Percentiles rank a stretch among this genome's conserved stretches.
Evolutionary conservation across 2,888 invertebrate species (phyloP).

Genomic region (Habrosyne pyritoides): DNA sequence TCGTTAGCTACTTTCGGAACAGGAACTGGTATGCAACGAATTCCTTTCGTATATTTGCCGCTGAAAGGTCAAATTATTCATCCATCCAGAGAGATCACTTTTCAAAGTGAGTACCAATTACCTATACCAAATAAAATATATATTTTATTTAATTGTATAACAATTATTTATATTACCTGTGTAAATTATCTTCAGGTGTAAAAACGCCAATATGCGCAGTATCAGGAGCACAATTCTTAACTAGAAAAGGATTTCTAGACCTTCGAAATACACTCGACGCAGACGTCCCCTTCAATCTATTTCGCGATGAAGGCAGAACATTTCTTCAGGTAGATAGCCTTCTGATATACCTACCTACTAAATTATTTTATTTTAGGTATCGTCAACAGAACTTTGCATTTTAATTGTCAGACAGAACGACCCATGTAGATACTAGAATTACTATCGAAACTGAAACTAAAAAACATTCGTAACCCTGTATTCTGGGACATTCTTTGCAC

Average conservation of each 20-base stretch:
- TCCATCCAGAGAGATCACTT: slow-evolving; percentile 93
- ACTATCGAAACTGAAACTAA: no score
- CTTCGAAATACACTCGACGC: slow-evolving; percentile 89
- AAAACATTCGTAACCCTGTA: no score
- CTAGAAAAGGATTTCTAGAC: slow-evolving; percentile 91
- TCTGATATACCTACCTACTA: background rate
- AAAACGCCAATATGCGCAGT: slow-evolving; percentile 93
- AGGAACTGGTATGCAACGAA: slow-evolving; percentile 87
- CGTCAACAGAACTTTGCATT: no score
- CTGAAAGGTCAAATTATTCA: slow-evolving; percentile 94
- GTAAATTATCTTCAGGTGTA: slow-evolving; percentile 81
- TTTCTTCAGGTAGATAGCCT: slow-evolving; percentile 87
- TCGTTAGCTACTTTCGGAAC: slow-evolving; percentile 91
- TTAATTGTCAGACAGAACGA: no score
- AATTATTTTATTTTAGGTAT: no score
- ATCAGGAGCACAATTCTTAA: slow-evolving; percentile 92
- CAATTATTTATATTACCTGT: background rate
- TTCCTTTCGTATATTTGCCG: slow-evolving; percentile 94
- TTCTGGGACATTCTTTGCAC: no score
- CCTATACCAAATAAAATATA: no score
- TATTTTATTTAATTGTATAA: background rate
- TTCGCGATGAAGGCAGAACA: slow-evolving; percentile 91
- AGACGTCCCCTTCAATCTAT: slow-evolving; percentile 91
- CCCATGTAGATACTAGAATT: no score
- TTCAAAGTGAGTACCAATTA: slow-evolving; percentile 84